Conservation (phyloP, 1,140 invertebrate species). For the Macrotrachela quadricornifera region DNA sequence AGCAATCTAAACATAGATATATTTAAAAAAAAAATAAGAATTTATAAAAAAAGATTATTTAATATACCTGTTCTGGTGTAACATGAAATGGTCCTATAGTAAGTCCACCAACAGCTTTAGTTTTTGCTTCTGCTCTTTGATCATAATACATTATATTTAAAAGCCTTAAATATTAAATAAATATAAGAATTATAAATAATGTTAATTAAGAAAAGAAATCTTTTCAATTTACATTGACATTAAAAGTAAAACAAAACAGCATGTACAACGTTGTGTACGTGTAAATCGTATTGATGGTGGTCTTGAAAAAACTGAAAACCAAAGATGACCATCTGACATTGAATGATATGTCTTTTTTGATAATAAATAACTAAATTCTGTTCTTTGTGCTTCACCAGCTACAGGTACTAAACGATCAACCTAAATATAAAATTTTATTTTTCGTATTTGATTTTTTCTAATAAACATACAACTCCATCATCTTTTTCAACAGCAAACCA, state of each 20-base stretch:
- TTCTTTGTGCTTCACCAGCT: slow-evolving; percentile 23
- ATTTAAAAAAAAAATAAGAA: neutral
- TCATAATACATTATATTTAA: slow-evolving; percentile 35
- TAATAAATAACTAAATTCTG: slow-evolving; percentile 29
- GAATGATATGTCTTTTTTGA: slow-evolving; percentile 27
- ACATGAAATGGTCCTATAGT: slow-evolving; percentile 15
- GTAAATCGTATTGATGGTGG: slow-evolving; percentile 27
- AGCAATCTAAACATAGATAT: slow-evolving; percentile 16
- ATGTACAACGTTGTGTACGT: slow-evolving; percentile 26
- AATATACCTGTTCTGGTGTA: slow-evolving; percentile 9
- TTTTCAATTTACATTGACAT: slow-evolving; percentile 23
- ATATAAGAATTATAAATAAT: no score
- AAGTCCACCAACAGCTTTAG: slow-evolving; percentile 13
- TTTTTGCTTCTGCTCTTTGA: slow-evolving; percentile 9
- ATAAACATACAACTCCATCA: slow-evolving; percentile 15
- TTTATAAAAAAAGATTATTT: neutral
- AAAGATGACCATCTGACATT: slow-evolving; percentile 28
- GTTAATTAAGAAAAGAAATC: no score
- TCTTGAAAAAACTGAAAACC: slow-evolving; percentile 25
- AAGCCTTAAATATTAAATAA: no score
- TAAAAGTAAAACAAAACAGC: slow-evolving; percentile 26
- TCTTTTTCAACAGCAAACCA: slow-evolving; percentile 29
- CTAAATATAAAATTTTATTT: slow-evolving; percentile 5
- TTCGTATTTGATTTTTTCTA: no score
- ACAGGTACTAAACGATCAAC: slow-evolving; percentile 28